A percentile compares a stretch with the other conserved stretches of the same genome.
phyloP scores from a whole-genome alignment of 2,888 invertebrate species.

The Cylloceria caligata region DNA sequence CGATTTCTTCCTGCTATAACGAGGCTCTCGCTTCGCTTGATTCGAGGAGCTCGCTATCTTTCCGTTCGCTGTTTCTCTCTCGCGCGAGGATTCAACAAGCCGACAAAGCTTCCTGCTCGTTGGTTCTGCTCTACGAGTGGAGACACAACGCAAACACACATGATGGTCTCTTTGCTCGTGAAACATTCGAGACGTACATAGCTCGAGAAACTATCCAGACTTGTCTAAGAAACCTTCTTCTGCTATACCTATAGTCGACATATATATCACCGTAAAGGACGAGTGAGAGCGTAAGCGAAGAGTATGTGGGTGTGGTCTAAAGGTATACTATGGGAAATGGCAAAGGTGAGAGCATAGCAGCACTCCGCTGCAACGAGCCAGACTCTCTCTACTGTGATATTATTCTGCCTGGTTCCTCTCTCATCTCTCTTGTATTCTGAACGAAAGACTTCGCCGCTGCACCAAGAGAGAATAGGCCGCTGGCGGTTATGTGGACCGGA shows the following conservation, averaged over 20 bases:
- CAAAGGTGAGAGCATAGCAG: slow-evolving; percentile 74
- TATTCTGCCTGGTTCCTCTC: slow-evolving; percentile 17
- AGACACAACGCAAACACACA: slow-evolving; percentile 34
- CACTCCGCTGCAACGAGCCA: slow-evolving; percentile 41
- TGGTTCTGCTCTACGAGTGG: slow-evolving; percentile 39
- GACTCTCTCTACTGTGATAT: slow-evolving; percentile 33
- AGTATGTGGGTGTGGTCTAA: slow-evolving; percentile 77
- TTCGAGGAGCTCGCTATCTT: slow-evolving; percentile 39
- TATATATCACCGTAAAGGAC: slow-evolving; percentile 33
- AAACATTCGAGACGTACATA: slow-evolving; percentile 23
- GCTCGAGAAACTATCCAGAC: slow-evolving; percentile 38
- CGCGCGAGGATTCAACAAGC: slow-evolving; percentile 59
- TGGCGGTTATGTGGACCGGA: slow-evolving; percentile 62
- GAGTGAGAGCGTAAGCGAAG: slow-evolving; percentile 37
- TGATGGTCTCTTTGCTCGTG: slow-evolving; percentile 18
- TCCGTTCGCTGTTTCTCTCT: slow-evolving; percentile 48
- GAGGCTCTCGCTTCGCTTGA: slow-evolving; percentile 45
- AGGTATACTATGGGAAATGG: slow-evolving; percentile 80
- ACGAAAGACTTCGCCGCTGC: slow-evolving; percentile 33
- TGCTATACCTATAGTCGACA: not conserved
- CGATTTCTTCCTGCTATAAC: slow-evolving; percentile 50
- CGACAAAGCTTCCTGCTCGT: slow-evolving; percentile 64
- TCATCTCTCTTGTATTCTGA: slow-evolving; percentile 40
- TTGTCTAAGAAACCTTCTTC: slow-evolving; percentile 51
- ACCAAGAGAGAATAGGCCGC: slow-evolving; percentile 45